Percentiles rank a stretch among this genome's conserved stretches.
phyloP scores from a whole-genome alignment of 2,888 invertebrate genomes.

The Drosophila multiciliata region DNA sequence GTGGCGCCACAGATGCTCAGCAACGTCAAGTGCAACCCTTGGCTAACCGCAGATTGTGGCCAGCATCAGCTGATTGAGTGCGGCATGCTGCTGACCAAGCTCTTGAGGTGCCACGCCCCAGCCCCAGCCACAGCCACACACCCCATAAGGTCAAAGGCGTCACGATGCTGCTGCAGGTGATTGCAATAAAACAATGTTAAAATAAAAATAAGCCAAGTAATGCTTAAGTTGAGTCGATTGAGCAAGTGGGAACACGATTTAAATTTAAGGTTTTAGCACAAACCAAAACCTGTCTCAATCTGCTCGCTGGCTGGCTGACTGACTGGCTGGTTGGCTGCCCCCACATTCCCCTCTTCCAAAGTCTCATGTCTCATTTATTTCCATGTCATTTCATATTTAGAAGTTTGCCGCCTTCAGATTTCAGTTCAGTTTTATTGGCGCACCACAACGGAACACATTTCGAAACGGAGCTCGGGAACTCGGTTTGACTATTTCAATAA shows the following conservation, averaged over 20 bases:
- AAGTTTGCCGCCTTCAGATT: constrained; percentile 63
- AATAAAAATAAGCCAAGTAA: constrained; percentile 34
- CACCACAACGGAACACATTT: constrained; percentile 47
- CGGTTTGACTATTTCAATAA: background rate
- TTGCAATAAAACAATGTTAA: constrained; percentile 5
- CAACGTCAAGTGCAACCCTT: constrained; percentile 10
- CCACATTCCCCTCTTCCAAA: constrained; percentile 1
- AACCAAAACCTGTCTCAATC: constrained; percentile 59
- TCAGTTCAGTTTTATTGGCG: constrained; percentile 72
- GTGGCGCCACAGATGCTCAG: constrained; percentile 1
- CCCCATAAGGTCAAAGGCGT: constrained; percentile 7
- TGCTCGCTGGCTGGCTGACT: constrained; percentile 6
- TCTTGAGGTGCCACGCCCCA: constrained; percentile 20
- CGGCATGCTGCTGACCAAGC: constrained; percentile 19
- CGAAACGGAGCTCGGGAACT: constrained; percentile 2
- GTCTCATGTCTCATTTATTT: constrained; percentile 52
- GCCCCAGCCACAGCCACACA: background rate
- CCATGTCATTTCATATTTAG: constrained; percentile 74
- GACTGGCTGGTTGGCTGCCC: background rate
- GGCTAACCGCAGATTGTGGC: constrained; percentile 49
- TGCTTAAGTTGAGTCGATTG: constrained; percentile 5
- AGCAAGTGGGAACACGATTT: constrained; percentile 50
- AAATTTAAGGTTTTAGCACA: constrained; percentile 15
- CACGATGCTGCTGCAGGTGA: constrained; percentile 17
- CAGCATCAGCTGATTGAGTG: constrained; percentile 2